Evolutionary conservation across 23 tunicate genomes (phyloP), one percentile per base, ranked within the genome.

Genomic region (Diplosoma virens): DNA sequence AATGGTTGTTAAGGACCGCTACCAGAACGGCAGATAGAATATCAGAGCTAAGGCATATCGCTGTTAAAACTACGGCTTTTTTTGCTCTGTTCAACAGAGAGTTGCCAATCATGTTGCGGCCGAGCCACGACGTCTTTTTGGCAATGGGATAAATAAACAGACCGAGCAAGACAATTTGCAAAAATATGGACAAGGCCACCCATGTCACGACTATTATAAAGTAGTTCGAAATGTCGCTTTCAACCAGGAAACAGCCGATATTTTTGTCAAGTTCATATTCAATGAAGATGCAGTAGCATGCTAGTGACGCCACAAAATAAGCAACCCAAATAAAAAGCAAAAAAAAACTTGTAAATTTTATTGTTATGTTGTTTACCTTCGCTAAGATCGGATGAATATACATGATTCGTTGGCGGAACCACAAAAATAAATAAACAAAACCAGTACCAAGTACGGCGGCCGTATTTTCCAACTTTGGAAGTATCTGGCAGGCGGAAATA

Each of bases 371-470:
- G 47, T 86, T 86, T 1, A 86, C 77, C 16, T 33, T 55, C 26
- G 37, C 28, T 28, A 86, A 41, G 21, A 85, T 66, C 3, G 83
- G 83, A 32, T 79, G 73, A 33, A 86, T 74, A 64, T 86, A 86
- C 52, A 86, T 73, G 33, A 86, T 81, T 24, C 93, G 58, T 30
- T 86, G 93, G 24, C 93, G 52, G 9, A 84, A 56, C 93, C 93
- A 86, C 47, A 86, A 66, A 79, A 86, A 86, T 22, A 86, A 33
- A 46, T 72, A 86, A 25, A 37, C 28, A 2, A 67, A 22, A 17
- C 74, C 74, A 17, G 22, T 67, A 3, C 74, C 74, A 34, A 35
- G 6, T 2, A 7, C 11, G 4, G 36, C 25, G 5, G 52, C 26
- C 2, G 17, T 37, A 23, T 7, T 67, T 6, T 29, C 52, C 5